Conservation (phyloP, 1,140 invertebrate species). For the Euglossa dilemma region DNA sequence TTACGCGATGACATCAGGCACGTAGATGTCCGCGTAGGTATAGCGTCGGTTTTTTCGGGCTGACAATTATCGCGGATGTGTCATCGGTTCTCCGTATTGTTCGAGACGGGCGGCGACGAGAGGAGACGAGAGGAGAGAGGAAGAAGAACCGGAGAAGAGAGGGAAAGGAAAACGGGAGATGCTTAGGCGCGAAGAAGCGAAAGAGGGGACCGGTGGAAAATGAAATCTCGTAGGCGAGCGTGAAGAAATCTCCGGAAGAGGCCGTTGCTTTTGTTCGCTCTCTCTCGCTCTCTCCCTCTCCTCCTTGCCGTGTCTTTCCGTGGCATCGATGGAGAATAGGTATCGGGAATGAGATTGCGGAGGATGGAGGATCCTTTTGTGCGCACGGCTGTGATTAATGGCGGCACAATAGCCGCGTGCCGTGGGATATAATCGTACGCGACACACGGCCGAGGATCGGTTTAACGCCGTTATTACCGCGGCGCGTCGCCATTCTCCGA, state of each 20-base stretch:
- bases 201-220: slow-evolving; percentile 18
- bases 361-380: slow-evolving; percentile 53
- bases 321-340: slow-evolving; percentile 36
- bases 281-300: background rate
- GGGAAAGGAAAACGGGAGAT: background rate
- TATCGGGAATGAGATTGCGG: slow-evolving; percentile 50
- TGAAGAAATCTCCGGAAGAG: slow-evolving; percentile 50
- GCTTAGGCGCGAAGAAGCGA: background rate
- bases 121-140: background rate
- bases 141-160: background rate
- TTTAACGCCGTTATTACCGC: slow-evolving; percentile 32
- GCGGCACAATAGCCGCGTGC: slow-evolving; percentile 50
- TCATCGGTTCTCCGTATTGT: slow-evolving; percentile 30
- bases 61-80: slow-evolving; percentile 46
- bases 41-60: background rate
- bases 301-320: slow-evolving; percentile 3
- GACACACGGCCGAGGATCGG: slow-evolving; percentile 21
- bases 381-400: slow-evolving; percentile 46
- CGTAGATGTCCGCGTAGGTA: slow-evolving; percentile 46
- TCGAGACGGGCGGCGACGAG: background rate
- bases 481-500: background rate
- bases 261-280: slow-evolving; percentile 32
- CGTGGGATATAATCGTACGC: slow-evolving; percentile 47
- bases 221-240: slow-evolving; percentile 47
- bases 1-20: slow-evolving; percentile 57